Base-by-base conservation (phyloP, 2,113 vertebrate species). In the Struthidea cinerea region DNA sequence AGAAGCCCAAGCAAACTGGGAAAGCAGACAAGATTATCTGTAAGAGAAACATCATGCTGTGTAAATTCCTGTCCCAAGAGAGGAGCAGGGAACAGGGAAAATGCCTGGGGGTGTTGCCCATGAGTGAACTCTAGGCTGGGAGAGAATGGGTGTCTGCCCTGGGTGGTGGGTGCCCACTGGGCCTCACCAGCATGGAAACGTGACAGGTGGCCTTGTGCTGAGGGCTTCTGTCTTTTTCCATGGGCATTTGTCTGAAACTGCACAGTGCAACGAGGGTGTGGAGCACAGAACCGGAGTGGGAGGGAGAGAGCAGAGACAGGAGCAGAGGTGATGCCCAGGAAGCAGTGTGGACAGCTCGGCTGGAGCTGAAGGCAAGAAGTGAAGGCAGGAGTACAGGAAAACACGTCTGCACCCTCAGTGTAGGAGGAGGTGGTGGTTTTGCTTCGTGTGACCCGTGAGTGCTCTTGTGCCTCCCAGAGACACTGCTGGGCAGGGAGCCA, bases 401-500 rank as follows among this genome's bases (percentile, higher is more conserved):
- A 52, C 3, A 5, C 17, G 11, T 76, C 50, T 37, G 41, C 27
- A 27, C 16, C 60, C 44, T 23, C 56, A 13, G 26, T 1, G 16
- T 4, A 12, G 39, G 49, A 61, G 41, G 26, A 52, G 13, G 39
- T 5, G 44, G 14, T 35, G 20, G 26, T 11, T 87, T 52, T 52
- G 5, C 27, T 65, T 26, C 1, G 0, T 2, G 12, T 46, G 63
- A 26, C 6, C 63, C 5, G 0, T 2, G 30, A 13, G 33, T 19
- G n/a, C 19, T 1, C 42, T 32, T 6, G 27, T 28, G 16, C 8
- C 35, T 75, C 18, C 5, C 24, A 3, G 19, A 37, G 35, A 32
- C 11, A 2, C 8, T 0, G 0, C 4, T 11, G 67, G 53, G 57
- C 81, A 47, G 8, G 3, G 22, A 68, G 32, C 3, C 30, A 3